A percentile compares a stretch with the other conserved stretches of the same genome.
phyloP scores from a whole-genome alignment of 2,113 vertebrate species.

The Dunckerocampus dactyliophorus region DNA sequence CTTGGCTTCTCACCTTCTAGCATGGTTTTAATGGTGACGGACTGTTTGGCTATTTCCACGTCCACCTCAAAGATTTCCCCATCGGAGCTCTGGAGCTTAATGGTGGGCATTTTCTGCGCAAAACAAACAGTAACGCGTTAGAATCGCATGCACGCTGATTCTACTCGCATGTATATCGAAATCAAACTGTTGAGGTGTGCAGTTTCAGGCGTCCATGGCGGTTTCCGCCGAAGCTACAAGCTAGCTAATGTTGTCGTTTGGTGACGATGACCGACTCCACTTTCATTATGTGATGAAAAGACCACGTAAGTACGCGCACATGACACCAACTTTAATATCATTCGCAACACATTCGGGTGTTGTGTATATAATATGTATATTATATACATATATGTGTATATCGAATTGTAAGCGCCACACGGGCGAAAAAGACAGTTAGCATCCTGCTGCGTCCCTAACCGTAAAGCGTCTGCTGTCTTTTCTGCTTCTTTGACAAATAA shows the following conservation, averaged over 20 bases:
- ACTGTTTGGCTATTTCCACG: slow-evolving; percentile 98
- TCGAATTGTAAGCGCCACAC: too few species aligned
- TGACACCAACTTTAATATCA: too few species aligned
- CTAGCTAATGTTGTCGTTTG: background rate
- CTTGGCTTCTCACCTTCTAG: slow-evolving; percentile 82
- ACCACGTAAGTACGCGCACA: too few species aligned
- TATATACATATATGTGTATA: too few species aligned
- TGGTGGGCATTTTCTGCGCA: slow-evolving; percentile 87
- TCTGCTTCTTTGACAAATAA: too few species aligned
- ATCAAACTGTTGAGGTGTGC: background rate
- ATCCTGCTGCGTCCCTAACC: too few species aligned
- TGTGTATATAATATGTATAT: too few species aligned
- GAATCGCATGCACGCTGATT: background rate
- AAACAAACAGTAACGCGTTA: background rate
- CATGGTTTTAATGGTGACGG: slow-evolving; percentile 99
- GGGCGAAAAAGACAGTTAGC: too few species aligned
- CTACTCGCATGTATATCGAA: background rate
- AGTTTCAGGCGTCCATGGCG: background rate
- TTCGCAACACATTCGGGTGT: too few species aligned
- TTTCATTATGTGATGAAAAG: too few species aligned
- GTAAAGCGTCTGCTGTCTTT: too few species aligned
- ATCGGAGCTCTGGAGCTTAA: slow-evolving; percentile 98
- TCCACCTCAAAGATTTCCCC: slow-evolving; percentile 99
- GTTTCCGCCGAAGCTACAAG: background rate
- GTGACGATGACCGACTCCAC: too few species aligned